Base-by-base conservation (phyloP, 2,888 invertebrate genomes). In the Heteromurus nitidus region DNA sequence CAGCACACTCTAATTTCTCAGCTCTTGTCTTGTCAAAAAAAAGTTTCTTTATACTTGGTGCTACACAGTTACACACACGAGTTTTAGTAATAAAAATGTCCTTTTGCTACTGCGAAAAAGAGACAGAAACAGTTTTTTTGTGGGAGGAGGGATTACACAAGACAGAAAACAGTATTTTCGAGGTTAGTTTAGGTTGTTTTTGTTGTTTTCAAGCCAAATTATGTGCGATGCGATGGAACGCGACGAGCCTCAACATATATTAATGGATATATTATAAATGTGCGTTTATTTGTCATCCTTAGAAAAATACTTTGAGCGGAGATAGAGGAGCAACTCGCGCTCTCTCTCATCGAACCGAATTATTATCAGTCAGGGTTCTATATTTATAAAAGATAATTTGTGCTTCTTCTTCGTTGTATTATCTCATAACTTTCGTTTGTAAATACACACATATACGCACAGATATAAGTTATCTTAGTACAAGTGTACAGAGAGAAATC, bases 1-100 rank as follows among this genome's bases (percentile, higher is more conserved):
- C 65, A 44, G 9, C 44, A 65, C 65, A 65, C 44, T 65, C 65
- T 44, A 65, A 65, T 65, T 65, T 65, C 44, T 65, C 65, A 44
- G 42, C 65, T 65, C 30, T 65, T 44, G 42, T 65, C 53, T 22
- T 24, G 22, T 22, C 55, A 55, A 55, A 55, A 44, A 44, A 13
- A 55, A 55, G 47, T 47, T 47, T 47, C 47, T 9, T 44, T 70
- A n/a, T 58, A 60, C 20, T 60, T 72, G 44, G n/a, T 58, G 68
- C 18, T n/a, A 68, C 22, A 24, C 26, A n/a, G n/a, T n/a, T n/a
- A n/a, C n/a, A n/a, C 68, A 16, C 11, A n/a, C 47, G n/a, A 47
- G n/a, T 13, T 36, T 36, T 9, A 36, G 36, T 36, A 13, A 36
- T n/a, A n/a, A n/a, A n/a, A n/a, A n/a, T n/a, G n/a, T n/a, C n/a